These are phyloP conservation scores for Bombycilla garrulus DNA, from an alignment of 2,113 vertebrate species.

Conservation along the genomic window DNA sequence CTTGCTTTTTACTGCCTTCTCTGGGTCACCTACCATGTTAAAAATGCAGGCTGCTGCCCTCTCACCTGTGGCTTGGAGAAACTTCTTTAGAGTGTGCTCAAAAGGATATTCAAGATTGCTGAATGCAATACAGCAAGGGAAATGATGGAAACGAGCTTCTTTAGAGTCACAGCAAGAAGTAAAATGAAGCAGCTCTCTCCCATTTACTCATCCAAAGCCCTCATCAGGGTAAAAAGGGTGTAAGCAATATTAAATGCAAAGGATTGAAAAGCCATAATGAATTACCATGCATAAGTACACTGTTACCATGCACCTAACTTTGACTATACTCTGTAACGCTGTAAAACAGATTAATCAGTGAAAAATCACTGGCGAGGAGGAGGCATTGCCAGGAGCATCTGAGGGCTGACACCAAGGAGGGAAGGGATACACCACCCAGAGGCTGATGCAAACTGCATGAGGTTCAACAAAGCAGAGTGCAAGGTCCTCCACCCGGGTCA, in stretches of 20 bases:
- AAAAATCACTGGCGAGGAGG: not conserved
- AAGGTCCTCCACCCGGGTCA: too few species aligned
- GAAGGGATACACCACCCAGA: not conserved
- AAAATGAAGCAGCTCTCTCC: not conserved
- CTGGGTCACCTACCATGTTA: not conserved
- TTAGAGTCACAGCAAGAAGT: not conserved
- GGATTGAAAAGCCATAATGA: not conserved
- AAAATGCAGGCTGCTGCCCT: rapidly evolving
- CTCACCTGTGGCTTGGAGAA: not conserved
- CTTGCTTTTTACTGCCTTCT: not conserved
- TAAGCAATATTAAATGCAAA: not conserved
- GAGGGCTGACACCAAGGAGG: not conserved
- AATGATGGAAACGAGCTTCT: not conserved
- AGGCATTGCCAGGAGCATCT: not conserved
- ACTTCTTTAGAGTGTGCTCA: not conserved
- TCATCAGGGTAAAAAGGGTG: not conserved
- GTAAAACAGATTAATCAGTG: not conserved
- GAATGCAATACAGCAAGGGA: not conserved
- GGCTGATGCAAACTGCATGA: not conserved
- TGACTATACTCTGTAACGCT: not conserved
- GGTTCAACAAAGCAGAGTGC: not conserved
- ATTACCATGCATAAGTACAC: not conserved
- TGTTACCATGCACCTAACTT: not conserved
- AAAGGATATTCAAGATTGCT: not conserved
- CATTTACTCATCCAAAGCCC: not conserved